Evolutionary conservation across 2,113 vertebrate genomes (phyloP), one percentile per base, ranked within the genome.

Genomic region (Tauraco erythrolophus): DNA sequence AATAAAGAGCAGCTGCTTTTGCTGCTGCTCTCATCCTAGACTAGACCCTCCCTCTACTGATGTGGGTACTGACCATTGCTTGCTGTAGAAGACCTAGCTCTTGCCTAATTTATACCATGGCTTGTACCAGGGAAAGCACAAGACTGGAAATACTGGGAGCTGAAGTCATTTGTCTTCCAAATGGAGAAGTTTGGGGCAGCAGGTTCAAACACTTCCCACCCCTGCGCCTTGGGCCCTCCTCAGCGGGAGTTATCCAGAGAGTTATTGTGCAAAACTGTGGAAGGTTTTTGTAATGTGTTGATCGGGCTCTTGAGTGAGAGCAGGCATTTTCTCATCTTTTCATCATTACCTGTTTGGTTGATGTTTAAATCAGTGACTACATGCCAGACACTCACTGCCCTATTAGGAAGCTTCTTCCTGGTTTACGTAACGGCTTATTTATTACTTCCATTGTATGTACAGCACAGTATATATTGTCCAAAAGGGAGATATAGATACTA

Each of bases 361-460:
- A 82, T 81, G 74, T 84, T 95, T 91, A 87, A 94, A 94, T 94
- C 95, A 83, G 79, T 82, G 77, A 79, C 41, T 80, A 65, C 31
- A 28, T 65, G 81, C 66, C 91, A 89, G 91, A 83, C 28, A 45
- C 53, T 95, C 57, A 24, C 50, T 89, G 66, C 33, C 57, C 41
- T 71, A n/a, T 89, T 94, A 89, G 74, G 70, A 90, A 94, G 58
- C 54, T 1, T 2, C 70, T 65, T 70, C 62, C 76, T 83, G 37
- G 72, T 96, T 89, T 80, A 85, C 37, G 74, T 85, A 72, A 93
- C 83, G 66, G 43, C 54, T 94, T 85, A 89, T 94, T 95, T 97
- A 92, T 94, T 94, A 84, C 61, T 93, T 95, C 65, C 69, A 6
- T 88, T 91, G 48, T 89, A 85, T 74, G 81, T 77, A 35, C 0